Percentiles rank a stretch among this genome's conserved stretches.
Conservation (phyloP, 2,888 invertebrate species). For the Archips xylosteana region DNA sequence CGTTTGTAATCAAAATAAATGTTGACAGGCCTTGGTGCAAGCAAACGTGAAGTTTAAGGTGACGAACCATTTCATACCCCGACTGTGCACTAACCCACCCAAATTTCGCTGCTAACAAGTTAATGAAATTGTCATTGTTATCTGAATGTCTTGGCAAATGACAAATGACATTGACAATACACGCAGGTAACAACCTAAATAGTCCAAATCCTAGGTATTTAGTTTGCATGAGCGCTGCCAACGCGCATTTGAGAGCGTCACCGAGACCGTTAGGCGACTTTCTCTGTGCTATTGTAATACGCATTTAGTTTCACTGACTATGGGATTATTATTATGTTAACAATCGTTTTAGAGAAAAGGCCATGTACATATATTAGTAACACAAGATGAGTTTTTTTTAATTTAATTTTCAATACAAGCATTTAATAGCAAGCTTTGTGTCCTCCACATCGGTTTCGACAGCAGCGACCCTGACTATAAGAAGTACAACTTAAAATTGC, state of each 20-base stretch:
- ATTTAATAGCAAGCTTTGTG: no score
- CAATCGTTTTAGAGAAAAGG: background rate
- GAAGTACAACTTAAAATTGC: no score
- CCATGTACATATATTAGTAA: background rate
- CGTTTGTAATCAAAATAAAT: no score
- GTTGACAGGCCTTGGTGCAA: no score
- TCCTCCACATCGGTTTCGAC: no score
- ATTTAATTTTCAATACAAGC: no score
- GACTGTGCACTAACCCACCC: no score
- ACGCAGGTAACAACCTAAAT: slow-evolving; percentile 29
- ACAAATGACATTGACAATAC: slow-evolving; percentile 38
- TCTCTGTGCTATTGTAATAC: slow-evolving; percentile 52
- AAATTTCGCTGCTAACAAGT: background rate
- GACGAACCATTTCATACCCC: no score
- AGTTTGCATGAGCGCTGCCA: slow-evolving; percentile 32
- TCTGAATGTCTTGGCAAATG: slow-evolving; percentile 9
- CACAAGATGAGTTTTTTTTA: background rate
- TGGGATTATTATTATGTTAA: slow-evolving; percentile 19
- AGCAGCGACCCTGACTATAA: no score
- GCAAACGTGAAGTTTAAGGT: no score
- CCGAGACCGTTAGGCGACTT: slow-evolving; percentile 55
- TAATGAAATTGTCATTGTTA: background rate
- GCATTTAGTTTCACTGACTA: slow-evolving; percentile 41
- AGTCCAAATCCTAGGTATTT: slow-evolving; percentile 34
- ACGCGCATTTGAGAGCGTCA: slow-evolving; percentile 42